Base-by-base conservation (phyloP, 1,140 invertebrate species). In the Anastatus disparis region DNA sequence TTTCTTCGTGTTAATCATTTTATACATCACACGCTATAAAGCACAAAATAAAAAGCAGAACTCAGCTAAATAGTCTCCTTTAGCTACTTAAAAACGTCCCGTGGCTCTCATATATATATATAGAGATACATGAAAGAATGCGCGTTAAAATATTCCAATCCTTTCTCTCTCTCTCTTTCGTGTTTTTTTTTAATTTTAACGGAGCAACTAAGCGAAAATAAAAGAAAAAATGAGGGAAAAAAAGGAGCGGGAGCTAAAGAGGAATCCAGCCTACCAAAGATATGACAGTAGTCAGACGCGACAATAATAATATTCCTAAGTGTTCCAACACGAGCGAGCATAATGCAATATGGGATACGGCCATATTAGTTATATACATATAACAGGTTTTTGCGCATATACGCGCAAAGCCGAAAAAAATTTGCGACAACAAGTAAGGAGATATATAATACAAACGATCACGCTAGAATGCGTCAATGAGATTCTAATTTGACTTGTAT, bases 1-100 rank as follows among this genome's bases (percentile, higher is more conserved):
- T 63, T n/a, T 61, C 26, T 50, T 3, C 13, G 4, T 29, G 2
- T 38, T 26, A 64, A 40, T 40, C 27, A 15, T 29, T 3, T 7
- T 46, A 52, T 52, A n/a, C n/a, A 66, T 35, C 38, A 26, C 63
- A 71, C 71, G 62, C 58, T 58, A 67, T 73, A 27, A 52, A 74
- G 52, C 71, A 66, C 48, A 44, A 10, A 55, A 44, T 62, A 65
- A 72, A 70, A 48, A 67, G 61, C 31, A 1, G 1, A 2, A 17
- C 7, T 4, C 15, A 0, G 27, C 20, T 15, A 8, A n/a, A 50
- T 26, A 38, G 44, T 17, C 9, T 29, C 22, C 24, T n/a, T 24
- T 17, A 3, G 40, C 12, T 31, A 48, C 2, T 38, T 27, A 42
- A 42, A 59, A 59, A 59, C 13, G 10, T 31, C 29, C 29, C 53